Conservation (phyloP, 1,140 invertebrate species). For the Ips typographus region DNA sequence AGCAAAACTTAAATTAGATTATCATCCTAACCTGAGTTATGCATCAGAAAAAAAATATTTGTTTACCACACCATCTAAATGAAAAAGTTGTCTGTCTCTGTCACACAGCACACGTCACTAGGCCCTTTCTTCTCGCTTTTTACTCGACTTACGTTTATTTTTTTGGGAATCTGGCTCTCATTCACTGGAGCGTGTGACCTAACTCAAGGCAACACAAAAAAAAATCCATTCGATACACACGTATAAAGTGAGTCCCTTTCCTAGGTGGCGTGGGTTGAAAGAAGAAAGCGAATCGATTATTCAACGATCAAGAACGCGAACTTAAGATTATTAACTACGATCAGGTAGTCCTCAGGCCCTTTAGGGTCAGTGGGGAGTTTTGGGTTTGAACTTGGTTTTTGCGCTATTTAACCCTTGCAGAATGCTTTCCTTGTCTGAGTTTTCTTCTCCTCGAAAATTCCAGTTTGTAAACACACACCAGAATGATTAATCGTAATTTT, state of each 20-base stretch:
- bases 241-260: neutral
- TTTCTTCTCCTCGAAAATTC: neutral
- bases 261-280: neutral
- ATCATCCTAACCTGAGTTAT: too few species aligned
- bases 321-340: slow-evolving; percentile 17
- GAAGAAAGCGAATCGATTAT: slow-evolving; percentile 18
- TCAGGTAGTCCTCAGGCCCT: slow-evolving; percentile 15
- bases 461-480: neutral
- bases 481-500: too few species aligned
- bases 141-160: neutral
- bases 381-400: neutral
- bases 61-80: too few species aligned
- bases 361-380: neutral
- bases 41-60: too few species aligned
- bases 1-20: too few species aligned
- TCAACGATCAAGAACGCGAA: slow-evolving; percentile 21
- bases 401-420: neutral
- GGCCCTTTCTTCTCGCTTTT: too few species aligned
- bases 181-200: slow-evolving; percentile 16
- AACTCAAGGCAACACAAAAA: slow-evolving; percentile 9
- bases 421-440: neutral
- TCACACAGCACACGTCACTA: too few species aligned
- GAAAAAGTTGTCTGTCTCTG: too few species aligned
- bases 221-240: slow-evolving; percentile 10
- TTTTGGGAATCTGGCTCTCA: slow-evolving; percentile 5